Percentiles rank a stretch among this genome's conserved stretches.
phyloP scores from a whole-genome alignment of 2,888 invertebrate genomes.

The Deroplatys truncata region DNA sequence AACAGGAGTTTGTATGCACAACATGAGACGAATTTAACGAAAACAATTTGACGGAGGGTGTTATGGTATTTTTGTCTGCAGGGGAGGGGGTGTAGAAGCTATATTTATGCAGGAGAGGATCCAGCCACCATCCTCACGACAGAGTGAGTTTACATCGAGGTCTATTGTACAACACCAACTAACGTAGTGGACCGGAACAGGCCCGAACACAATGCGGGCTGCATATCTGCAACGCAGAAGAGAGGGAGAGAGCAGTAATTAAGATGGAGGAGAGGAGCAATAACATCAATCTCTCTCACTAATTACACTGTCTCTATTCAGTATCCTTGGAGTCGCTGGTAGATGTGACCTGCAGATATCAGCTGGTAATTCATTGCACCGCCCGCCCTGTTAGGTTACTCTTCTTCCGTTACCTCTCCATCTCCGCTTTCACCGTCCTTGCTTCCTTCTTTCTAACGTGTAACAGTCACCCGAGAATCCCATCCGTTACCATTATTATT shows the following conservation, averaged over 20 bases:
- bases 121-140: too few species aligned
- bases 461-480: too few species aligned
- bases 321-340: background rate
- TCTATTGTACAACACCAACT: background rate
- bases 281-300: background rate
- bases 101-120: too few species aligned
- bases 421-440: too few species aligned
- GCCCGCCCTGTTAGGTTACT: background rate
- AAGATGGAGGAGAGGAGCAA: background rate
- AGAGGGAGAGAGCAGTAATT: background rate
- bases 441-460: background rate
- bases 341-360: background rate
- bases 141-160: too few species aligned
- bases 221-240: background rate
- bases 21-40: too few species aligned
- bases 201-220: background rate
- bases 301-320: background rate
- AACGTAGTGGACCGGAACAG: background rate
- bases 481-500: too few species aligned
- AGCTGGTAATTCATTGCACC: background rate
- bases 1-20: too few species aligned
- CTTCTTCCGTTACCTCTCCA: background rate
- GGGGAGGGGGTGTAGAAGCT: too few species aligned
- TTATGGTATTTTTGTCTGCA: too few species aligned
- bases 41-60: too few species aligned